Conservation (phyloP, 2,797 vertebrate species). For the Anas capensis region DNA sequence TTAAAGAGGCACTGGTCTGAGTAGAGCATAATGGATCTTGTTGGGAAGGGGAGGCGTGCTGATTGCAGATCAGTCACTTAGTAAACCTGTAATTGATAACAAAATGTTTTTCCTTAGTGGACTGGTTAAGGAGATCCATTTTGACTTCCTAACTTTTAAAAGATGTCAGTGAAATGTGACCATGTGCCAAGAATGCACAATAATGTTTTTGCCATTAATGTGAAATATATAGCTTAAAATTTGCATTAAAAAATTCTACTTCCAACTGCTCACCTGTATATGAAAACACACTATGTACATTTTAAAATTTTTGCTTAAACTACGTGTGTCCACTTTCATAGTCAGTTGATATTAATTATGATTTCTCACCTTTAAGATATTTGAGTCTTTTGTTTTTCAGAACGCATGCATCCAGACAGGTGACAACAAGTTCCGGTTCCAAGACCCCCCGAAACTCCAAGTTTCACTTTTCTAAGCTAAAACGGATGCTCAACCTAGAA, state of each 20-base stretch:
- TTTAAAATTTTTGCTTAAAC: not conserved
- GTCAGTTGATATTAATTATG: not conserved
- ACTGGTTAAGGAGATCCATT: not conserved
- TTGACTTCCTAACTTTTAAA: not conserved
- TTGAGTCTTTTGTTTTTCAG: slow-evolving; percentile 72
- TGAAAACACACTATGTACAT: not conserved
- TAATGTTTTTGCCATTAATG: not conserved
- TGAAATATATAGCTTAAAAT: not conserved
- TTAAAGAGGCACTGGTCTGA: not conserved
- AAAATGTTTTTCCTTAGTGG: not conserved
- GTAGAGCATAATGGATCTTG: not conserved
- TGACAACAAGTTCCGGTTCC: slow-evolving; percentile 76
- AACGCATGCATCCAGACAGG: slow-evolving; percentile 60
- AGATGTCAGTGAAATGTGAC: not conserved
- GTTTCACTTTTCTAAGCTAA: slow-evolving; percentile 89
- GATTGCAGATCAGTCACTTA: not conserved
- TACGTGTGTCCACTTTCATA: not conserved
- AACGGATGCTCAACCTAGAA: slow-evolving; percentile 87
- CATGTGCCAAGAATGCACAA: not conserved
- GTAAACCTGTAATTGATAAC: not conserved
- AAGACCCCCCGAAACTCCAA: slow-evolving; percentile 82
- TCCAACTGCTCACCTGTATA: not conserved
- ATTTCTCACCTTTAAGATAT: not conserved
- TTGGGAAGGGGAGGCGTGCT: not conserved
- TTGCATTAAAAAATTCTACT: not conserved